Percentiles rank a stretch among this genome's conserved stretches.
Evolutionary conservation across 2,113 vertebrate genomes (phyloP).

Genomic region (Hippocampus mohnikei): DNA sequence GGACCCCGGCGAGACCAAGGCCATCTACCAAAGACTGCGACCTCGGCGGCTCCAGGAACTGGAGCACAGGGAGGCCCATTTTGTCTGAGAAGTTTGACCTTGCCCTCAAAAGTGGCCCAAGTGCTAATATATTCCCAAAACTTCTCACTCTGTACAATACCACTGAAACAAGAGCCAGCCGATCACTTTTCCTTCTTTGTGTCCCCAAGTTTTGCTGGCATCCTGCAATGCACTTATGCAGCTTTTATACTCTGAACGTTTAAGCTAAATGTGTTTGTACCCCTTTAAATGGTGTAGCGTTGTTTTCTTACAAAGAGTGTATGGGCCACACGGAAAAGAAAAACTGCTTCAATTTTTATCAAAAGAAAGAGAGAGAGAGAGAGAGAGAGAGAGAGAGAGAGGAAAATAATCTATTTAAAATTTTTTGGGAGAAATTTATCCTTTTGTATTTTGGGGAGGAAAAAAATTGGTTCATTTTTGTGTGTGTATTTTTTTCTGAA

Average conservation of each 20-base stretch:
- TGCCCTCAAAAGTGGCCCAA: constrained; percentile 63
- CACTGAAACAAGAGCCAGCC: constrained; percentile 2
- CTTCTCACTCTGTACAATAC: neutral
- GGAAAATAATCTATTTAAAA: too few species aligned
- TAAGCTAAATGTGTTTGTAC: constrained; percentile 1
- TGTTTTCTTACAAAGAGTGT: neutral
- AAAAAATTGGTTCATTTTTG: too few species aligned
- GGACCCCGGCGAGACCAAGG: constrained; percentile 69
- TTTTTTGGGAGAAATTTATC: too few species aligned
- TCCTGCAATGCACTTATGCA: constrained; percentile 57
- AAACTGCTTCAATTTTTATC: neutral
- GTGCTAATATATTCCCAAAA: constrained; percentile 58
- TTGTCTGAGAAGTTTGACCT: constrained; percentile 76
- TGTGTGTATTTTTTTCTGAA: too few species aligned
- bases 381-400: too few species aligned
- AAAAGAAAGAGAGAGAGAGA: too few species aligned
- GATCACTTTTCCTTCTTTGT: constrained; percentile 15
- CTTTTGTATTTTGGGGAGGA: too few species aligned
- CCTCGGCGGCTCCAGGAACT: constrained; percentile 83
- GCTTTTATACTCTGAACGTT: constrained; percentile 4
- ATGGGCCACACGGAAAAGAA: neutral
- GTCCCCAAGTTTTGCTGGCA: constrained; percentile 40
- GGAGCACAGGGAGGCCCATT: constrained; percentile 90
- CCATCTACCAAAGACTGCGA: constrained; percentile 82
- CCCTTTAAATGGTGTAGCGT: neutral